Percentiles rank a stretch among this genome's conserved stretches.
Evolutionary conservation across 2,888 invertebrate genomes (phyloP).

Genomic region (Margaritifera margaritifera): DNA sequence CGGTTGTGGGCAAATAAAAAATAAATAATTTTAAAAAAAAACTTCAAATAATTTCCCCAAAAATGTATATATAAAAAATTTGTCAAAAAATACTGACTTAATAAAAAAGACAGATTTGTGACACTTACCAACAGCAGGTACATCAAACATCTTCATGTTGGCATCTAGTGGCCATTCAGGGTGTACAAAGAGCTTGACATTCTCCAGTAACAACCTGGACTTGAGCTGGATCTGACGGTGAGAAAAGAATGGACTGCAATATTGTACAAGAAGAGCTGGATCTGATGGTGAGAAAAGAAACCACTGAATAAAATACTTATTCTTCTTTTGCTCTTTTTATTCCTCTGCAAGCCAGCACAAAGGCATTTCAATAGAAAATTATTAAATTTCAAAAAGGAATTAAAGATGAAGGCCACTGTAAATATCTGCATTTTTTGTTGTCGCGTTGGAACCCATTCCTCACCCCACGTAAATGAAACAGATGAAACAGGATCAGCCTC

Average conservation of each 20-base stretch:
- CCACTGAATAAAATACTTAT: not conserved
- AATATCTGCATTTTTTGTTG: too few relatives aligned
- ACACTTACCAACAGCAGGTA: constrained; percentile 59
- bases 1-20: too few relatives aligned
- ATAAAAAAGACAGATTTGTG: not conserved
- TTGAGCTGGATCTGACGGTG: constrained; percentile 59
- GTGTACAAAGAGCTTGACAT: constrained; percentile 62
- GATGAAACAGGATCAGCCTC: too few relatives aligned
- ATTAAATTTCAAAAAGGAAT: too few relatives aligned
- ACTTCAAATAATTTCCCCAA: too few relatives aligned
- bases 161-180: constrained; percentile 61
- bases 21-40: too few relatives aligned
- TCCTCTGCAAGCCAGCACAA: not conserved
- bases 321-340: not conserved
- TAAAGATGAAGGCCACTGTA: too few relatives aligned
- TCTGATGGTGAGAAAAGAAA: not conserved
- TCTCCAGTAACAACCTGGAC: constrained; percentile 56
- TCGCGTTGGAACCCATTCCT: too few relatives aligned
- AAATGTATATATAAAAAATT: too few relatives aligned
- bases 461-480: too few relatives aligned
- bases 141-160: constrained; percentile 54
- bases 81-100: too few relatives aligned
- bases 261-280: not conserved
- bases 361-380: too few relatives aligned
- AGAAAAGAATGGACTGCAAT: constrained; percentile 7